A percentile compares a stretch with the other conserved stretches of the same genome.
Evolutionary conservation across 2,888 invertebrate genomes (phyloP).

Genomic region (Ochropleura leucogaster): DNA sequence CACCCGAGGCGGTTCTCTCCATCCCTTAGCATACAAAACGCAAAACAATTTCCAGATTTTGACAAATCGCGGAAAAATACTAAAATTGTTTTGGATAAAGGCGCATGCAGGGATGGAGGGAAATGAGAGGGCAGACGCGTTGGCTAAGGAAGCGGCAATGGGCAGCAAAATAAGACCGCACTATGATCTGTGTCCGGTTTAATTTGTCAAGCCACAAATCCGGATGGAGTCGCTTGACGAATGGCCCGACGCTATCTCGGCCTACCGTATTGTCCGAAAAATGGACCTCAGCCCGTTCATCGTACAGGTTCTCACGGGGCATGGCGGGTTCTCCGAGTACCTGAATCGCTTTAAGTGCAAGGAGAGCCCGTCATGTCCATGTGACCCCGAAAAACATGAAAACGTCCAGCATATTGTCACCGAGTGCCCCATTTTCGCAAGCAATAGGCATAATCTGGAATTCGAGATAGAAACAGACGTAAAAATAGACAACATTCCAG

Average conservation of each 20-base stretch:
- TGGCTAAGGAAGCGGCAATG: neutral
- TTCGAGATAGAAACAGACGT: neutral
- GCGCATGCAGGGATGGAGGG: neutral
- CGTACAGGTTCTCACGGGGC: neutral
- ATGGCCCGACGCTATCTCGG: neutral
- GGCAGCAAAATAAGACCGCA: fast-evolving
- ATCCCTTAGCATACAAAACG: neutral
- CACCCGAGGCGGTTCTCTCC: neutral
- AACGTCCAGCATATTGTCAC: neutral
- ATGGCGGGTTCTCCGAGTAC: neutral
- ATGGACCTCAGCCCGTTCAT: neutral
- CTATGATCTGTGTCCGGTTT: neutral
- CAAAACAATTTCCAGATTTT: neutral
- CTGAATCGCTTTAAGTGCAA: neutral
- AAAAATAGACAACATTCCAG: neutral
- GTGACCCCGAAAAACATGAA: neutral
- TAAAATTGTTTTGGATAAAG: too few relatives aligned
- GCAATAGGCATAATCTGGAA: neutral
- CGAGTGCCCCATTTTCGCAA: neutral
- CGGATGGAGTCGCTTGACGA: neutral
- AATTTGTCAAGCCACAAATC: neutral
- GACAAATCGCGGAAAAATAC: too few relatives aligned
- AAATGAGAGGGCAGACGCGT: neutral
- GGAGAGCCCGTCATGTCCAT: neutral
- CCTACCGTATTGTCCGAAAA: fast-evolving